A percentile compares a stretch with the other conserved stretches of the same genome.
These are phyloP conservation scores for Psittacus erithacus DNA, from an alignment of 2,113 vertebrate species.

Conservation along the genomic window DNA sequence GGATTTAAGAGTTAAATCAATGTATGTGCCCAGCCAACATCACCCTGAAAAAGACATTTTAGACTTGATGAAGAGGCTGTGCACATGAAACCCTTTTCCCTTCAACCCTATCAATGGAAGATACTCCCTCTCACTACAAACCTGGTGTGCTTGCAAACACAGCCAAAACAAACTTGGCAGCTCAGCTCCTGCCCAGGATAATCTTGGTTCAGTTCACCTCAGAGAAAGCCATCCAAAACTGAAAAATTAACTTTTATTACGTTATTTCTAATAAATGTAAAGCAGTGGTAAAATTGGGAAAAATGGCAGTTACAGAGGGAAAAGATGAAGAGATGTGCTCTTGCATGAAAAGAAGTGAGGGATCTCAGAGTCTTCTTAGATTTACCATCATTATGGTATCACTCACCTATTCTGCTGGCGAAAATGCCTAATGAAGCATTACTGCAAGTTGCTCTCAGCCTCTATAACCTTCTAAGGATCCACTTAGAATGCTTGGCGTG, in stretches of 20 bases:
- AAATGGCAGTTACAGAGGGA: background rate
- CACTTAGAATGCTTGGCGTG: background rate
- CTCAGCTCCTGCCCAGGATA: background rate
- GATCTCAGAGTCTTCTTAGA: background rate
- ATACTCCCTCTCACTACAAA: background rate
- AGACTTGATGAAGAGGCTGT: background rate
- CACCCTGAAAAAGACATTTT: background rate
- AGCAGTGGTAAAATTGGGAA: background rate
- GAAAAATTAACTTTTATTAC: background rate
- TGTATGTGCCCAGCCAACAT: background rate
- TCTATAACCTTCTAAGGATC: background rate
- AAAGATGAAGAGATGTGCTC: background rate
- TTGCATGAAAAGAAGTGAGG: background rate
- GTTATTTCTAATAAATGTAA: background rate
- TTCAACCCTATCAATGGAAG: background rate
- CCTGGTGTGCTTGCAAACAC: background rate
- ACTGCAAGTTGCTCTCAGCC: background rate
- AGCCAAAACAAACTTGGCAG: background rate
- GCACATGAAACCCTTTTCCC: background rate
- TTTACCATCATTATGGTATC: background rate
- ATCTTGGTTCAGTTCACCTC: background rate
- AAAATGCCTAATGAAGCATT: background rate
- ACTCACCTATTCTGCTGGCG: background rate
- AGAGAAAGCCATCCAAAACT: background rate
- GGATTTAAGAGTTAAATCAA: background rate